Base-by-base conservation (phyloP, 2,797 vertebrate species). In the Pteronotus mesoamericanus region DNA sequence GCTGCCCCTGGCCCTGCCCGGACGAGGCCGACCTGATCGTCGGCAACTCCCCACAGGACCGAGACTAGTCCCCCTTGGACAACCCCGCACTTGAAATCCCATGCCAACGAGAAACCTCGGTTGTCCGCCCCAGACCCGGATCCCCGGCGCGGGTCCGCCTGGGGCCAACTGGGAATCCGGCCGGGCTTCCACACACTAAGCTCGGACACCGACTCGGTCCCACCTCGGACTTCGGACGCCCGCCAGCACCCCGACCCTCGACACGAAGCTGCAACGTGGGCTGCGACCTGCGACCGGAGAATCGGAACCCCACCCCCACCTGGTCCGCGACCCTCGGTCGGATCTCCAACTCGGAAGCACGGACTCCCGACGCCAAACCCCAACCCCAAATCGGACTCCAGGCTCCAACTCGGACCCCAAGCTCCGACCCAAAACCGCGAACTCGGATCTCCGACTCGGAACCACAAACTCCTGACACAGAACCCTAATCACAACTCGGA, bases 111-210 rank as follows among this genome's bases (percentile, higher is more conserved):
- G 9, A 18, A 53, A 11, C 75, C 75, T 22, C 48, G 2, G 46
- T n/a, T n/a, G 21, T 2, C 48, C 1, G 0, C 48, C 53, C 74
- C 19, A 5, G 19, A 26, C 22, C 12, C 11, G 1, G 22, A 12
- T 26, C 22, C 10, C 37, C 3, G 0, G 34, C 21, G 3, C 19
- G 2, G 66, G 10, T 71, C 68, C 34, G 29, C 72, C 46, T 74
- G 3, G 32, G 19, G 11, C 32, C 15, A 1, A 9, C 44, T 3
- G 72, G 44, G 29, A 11, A 9, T 2, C 46, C 46, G 10, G 72
- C 46, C 14, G 42, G 29, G 42, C 15, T 16, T 6, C 44, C 71
- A 16, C 71, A 8, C 69, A 18, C 24, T 22, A 69, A 11, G 3
- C 22, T 8, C 24, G 7, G 6, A 72, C 12, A 14, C 24, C 24